Evolutionary conservation across 2,797 vertebrate genomes (phyloP).

Genomic region (Simalia tracyae): DNA sequence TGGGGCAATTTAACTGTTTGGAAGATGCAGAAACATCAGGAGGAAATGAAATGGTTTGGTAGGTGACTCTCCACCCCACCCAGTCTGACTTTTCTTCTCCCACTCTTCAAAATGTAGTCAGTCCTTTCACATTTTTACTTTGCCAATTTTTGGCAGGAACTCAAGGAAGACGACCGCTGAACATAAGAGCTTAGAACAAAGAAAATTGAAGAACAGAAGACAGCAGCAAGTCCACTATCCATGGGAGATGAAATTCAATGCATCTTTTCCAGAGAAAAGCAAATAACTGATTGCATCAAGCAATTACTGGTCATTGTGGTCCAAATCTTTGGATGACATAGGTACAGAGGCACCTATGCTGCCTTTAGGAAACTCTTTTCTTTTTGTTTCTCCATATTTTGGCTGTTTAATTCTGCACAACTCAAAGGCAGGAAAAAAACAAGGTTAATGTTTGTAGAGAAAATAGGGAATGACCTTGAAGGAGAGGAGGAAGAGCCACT

Average conservation of each 20-base stretch:
- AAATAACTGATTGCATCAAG: constrained; percentile 11
- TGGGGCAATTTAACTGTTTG: not conserved
- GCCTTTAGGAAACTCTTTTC: not conserved
- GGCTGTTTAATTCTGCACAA: not conserved
- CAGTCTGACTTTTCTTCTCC: not conserved
- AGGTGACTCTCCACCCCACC: not conserved
- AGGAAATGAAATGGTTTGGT: not conserved
- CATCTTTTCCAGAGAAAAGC: not conserved
- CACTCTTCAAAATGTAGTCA: constrained; percentile 23
- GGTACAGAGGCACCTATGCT: not conserved
- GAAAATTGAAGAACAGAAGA: constrained; percentile 16
- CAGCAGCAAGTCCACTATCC: constrained; percentile 6
- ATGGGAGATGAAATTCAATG: not conserved
- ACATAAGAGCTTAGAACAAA: constrained; percentile 26
- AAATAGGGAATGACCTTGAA: not conserved
- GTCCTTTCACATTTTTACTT: constrained; percentile 24
- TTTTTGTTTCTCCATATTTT: not conserved
- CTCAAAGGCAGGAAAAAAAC: not conserved
- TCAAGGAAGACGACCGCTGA: constrained; percentile 19
- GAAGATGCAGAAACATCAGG: not conserved
- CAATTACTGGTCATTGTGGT: constrained; percentile 11
- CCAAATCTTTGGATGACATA: not conserved
- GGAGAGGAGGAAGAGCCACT: not conserved
- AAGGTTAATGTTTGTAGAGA: not conserved
- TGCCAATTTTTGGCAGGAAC: constrained; percentile 8